Evolutionary conservation across 2,113 vertebrate genomes (phyloP).

Genomic region (Crotalus helleri): DNA sequence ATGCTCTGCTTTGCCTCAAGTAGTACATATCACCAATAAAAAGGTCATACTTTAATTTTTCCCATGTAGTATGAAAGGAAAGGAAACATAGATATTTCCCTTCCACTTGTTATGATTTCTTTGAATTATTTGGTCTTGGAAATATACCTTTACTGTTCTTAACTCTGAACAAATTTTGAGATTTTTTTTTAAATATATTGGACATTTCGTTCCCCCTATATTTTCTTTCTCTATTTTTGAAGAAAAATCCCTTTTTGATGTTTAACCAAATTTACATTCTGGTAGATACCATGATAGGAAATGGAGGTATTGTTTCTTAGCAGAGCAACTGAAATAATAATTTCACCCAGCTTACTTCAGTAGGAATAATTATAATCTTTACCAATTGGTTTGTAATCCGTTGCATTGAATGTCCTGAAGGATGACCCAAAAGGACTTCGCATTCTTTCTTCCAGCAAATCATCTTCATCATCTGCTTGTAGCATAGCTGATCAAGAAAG

Average conservation of each 20-base stretch:
- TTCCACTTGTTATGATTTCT: background rate
- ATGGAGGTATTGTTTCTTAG: background rate
- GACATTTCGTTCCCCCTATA: background rate
- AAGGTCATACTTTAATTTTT: background rate
- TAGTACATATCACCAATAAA: background rate
- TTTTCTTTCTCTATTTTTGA: background rate
- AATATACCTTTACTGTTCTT: background rate
- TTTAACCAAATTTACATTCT: background rate
- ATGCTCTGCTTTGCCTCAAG: background rate
- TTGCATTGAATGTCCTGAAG: conserved; percentile 97
- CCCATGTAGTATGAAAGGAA: background rate
- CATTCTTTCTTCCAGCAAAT: conserved; percentile 96
- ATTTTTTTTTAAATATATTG: background rate
- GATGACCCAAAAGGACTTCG: conserved; percentile 99
- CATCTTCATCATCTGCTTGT: conserved; percentile 97
- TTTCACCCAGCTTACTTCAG: background rate
- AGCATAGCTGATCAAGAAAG: conserved; percentile 82
- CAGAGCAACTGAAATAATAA: background rate
- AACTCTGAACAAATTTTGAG: background rate
- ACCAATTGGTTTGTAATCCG: conserved; percentile 99
- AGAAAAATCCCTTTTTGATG: background rate
- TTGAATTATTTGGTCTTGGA: background rate
- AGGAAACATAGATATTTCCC: background rate
- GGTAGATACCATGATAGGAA: background rate
- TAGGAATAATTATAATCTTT: conserved; percentile 36